Evolutionary conservation across 1,140 invertebrate species (phyloP).

Genomic region (Himalopsyche phryganea): DNA sequence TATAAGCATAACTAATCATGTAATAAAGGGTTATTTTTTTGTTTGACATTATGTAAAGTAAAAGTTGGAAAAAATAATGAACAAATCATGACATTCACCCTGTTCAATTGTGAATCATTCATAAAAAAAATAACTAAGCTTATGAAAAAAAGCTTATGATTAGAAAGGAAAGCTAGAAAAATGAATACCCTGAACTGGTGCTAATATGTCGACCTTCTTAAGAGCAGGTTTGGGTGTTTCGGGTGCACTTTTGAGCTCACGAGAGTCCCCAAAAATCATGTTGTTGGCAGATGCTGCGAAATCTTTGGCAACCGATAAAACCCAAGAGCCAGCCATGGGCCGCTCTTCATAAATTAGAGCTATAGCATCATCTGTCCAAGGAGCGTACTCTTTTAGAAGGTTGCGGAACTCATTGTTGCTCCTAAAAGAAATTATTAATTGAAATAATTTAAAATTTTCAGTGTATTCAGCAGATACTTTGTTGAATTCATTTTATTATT

Average conservation of each 20-base stretch:
- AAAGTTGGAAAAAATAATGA: too few relatives aligned
- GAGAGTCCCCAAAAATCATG: conserved; percentile 17
- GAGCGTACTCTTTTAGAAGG: conserved; percentile 27
- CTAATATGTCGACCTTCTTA: conserved; percentile 10
- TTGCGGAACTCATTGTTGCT: conserved; percentile 27
- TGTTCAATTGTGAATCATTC: too few relatives aligned
- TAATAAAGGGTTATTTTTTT: too few relatives aligned
- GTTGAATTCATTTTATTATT: too few relatives aligned
- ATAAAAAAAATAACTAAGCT: too few relatives aligned
- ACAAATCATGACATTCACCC: too few relatives aligned
- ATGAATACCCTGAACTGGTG: conserved; percentile 12
- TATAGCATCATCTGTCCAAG: conserved; percentile 30
- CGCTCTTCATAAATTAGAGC: conserved; percentile 22
- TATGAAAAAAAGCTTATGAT: too few relatives aligned
- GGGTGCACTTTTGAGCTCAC: neutral
- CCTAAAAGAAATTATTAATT: conserved; percentile 17
- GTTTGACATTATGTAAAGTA: too few relatives aligned
- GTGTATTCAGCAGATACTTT: too few relatives aligned
- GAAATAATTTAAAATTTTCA: too few relatives aligned
- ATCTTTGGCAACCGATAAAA: conserved; percentile 6
- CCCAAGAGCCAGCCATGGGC: conserved; percentile 14
- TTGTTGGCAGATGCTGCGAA: conserved; percentile 20
- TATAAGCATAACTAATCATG: too few relatives aligned
- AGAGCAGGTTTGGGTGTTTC: neutral
- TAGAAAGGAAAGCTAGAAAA: too few relatives aligned